Conservation (phyloP, 1,140 invertebrate genomes). For the Achatina immaculata region DNA sequence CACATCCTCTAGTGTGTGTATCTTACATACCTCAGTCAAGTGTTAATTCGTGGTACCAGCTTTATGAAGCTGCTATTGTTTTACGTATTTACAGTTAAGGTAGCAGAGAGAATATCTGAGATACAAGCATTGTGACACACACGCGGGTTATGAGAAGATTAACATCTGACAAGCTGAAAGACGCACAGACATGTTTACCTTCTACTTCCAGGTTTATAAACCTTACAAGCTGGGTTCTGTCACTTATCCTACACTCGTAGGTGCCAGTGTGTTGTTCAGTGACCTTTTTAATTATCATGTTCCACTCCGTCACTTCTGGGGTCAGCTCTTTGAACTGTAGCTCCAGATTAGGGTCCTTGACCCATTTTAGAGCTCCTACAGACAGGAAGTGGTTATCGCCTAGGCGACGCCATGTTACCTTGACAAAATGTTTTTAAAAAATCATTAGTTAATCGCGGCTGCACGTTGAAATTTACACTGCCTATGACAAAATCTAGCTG, state of each 20-base stretch:
- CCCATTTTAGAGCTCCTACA: constrained; percentile 40
- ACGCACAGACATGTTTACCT: too few relatives aligned
- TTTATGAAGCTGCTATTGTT: too few relatives aligned
- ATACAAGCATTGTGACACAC: too few relatives aligned
- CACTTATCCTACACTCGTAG: constrained; percentile 50
- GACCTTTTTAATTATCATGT: constrained; percentile 47
- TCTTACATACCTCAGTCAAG: too few relatives aligned
- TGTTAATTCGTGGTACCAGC: too few relatives aligned
- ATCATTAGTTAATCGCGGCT: not conserved
- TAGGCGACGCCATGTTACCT: constrained; percentile 45
- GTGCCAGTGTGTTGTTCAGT: constrained; percentile 39
- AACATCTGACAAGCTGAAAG: too few relatives aligned
- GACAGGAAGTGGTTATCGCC: constrained; percentile 45
- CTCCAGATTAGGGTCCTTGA: constrained; percentile 36
- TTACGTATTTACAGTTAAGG: too few relatives aligned
- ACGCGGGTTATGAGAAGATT: too few relatives aligned
- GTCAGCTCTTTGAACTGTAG: constrained; percentile 34
- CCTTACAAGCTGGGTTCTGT: constrained; percentile 28
- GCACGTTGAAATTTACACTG: not conserved
- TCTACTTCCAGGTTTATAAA: constrained; percentile 47
- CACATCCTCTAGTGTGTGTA: too few relatives aligned
- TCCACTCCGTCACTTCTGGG: constrained; percentile 44
- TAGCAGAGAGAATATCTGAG: too few relatives aligned
- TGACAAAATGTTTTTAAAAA: not conserved
- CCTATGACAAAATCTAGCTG: not conserved